Base-by-base conservation (phyloP, 2,888 invertebrate genomes). In the Eulithis testata region DNA sequence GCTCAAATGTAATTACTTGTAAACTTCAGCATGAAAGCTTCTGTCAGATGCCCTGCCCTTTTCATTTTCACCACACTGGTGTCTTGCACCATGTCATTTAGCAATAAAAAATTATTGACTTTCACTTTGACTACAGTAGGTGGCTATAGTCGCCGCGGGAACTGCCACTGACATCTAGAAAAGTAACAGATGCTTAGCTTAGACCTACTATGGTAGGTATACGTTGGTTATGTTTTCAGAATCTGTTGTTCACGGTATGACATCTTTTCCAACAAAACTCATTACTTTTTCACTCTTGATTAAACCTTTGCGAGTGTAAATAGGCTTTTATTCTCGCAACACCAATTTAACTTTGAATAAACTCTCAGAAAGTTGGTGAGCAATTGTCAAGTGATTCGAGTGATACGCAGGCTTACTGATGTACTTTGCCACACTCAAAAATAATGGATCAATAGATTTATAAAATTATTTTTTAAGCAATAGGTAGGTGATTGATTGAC, bases 271-370 rank as follows among this genome's bases (percentile, higher is more conserved):
- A 68, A 68, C 69, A 68, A 73, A 73, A 63, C 72, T 73, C 72
- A 65, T 71, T 66, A 71, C 66, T 59, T 68, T 71, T 69, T 69
- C 69, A 68, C 65, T 71, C 68, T 69, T 70, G 66, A 70, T 73
- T 69, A 67, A 71, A 71, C 73, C 71, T 70, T 67, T 70, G 64
- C 62, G 68, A 55, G 65, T 70, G 68, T 68, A 68, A 69, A 67
- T 67, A 67, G 67, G 67, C 67, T 65, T 65, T 71, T 71, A 68
- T 69, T 71, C 66, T 73, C 68, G 52, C 68, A 37, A 63, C 62
- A 69, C 65, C 70, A 72, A 74, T 74, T 73, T 74, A 75, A 75
- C 69, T 75, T 72, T 52, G 57, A 69, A 71, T 69, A 63, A 72
- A 65, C 67, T 65, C 59, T 31, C 3, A 8, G n/a, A 47, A 72